phyloP scores from a whole-genome alignment of 1,140 invertebrate species.

The Saccostrea cuccullata region DNA sequence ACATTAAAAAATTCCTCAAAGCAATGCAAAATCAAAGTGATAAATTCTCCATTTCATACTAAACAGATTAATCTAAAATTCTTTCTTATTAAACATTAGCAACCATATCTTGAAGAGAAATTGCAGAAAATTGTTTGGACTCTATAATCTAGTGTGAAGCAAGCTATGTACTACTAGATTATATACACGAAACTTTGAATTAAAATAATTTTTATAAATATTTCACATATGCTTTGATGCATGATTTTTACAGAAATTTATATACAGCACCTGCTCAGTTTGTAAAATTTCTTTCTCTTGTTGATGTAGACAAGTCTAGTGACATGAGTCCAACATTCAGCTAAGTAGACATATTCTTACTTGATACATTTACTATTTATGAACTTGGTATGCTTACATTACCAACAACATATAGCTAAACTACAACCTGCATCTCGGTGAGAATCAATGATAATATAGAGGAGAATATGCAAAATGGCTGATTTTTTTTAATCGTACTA shows the following conservation, averaged over 20 bases:
- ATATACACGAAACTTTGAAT: neutral
- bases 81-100: too few relatives aligned
- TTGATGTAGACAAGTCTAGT: neutral
- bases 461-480: neutral
- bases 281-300: neutral
- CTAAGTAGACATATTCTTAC: neutral
- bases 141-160: neutral
- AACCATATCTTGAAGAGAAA: neutral
- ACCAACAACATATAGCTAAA: neutral
- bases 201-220: neutral
- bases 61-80: too few relatives aligned
- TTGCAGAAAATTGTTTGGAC: neutral
- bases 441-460: neutral
- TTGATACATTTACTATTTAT: neutral
- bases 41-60: too few relatives aligned
- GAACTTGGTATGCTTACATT: neutral
- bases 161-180: neutral
- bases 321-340: neutral
- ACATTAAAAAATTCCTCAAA: too few relatives aligned
- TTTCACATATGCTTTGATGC: neutral
- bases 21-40: too few relatives aligned
- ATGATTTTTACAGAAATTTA: neutral
- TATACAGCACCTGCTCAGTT: constrained; percentile 11
- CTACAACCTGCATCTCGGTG: neutral
- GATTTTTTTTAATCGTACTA: neutral